A percentile compares a stretch with the other conserved stretches of the same genome.
These are phyloP conservation scores for Pherbina coryleti DNA, from an alignment of 2,888 invertebrate species.

Conservation along the genomic window DNA sequence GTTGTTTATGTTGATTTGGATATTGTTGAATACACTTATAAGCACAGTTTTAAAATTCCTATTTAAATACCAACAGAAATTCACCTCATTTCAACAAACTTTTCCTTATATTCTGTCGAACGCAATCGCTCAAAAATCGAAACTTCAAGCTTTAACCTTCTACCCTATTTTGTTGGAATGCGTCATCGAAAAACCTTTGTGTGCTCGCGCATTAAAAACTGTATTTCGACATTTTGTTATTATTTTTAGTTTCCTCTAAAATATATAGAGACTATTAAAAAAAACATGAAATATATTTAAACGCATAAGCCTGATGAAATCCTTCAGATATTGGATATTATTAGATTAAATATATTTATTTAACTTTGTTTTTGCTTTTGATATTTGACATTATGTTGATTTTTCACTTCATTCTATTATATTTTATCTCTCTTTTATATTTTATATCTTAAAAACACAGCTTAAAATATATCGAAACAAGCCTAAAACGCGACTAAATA, in stretches of 20 bases:
- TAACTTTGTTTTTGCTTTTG: neutral
- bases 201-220: constrained; percentile 24
- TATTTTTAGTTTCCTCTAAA: neutral
- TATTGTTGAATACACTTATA: neutral
- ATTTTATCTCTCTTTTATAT: neutral
- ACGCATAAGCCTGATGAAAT: neutral
- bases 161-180: constrained; percentile 64
- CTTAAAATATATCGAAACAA: too few species aligned
- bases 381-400: neutral
- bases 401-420: neutral
- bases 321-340: neutral
- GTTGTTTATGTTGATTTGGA: too few species aligned
- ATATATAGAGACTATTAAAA: neutral
- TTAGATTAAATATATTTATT: neutral
- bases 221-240: constrained; percentile 12
- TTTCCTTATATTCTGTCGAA: neutral
- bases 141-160: constrained; percentile 59
- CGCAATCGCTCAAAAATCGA: neutral
- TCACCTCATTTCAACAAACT: constrained; percentile 11
- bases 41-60: neutral
- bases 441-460: too few species aligned
- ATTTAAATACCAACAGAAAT: neutral
- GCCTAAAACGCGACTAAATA: too few species aligned
- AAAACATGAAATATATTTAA: neutral
- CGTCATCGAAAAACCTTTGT: constrained; percentile 58